phyloP scores from a whole-genome alignment of 1,140 invertebrate genomes.

The Macrotrachela quadricornifera region DNA sequence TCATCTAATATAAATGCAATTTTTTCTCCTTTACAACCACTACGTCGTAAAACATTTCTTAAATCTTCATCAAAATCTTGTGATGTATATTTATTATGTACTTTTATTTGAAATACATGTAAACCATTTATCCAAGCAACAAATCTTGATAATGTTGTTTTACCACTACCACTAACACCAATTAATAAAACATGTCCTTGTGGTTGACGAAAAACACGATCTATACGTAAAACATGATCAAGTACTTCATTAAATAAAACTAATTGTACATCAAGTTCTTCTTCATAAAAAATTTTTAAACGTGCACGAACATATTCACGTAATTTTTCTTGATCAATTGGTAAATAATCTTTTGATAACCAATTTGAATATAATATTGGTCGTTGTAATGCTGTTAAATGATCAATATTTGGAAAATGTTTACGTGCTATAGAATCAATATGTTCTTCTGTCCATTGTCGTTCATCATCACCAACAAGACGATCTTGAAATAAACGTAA shows the following conservation, averaged over 20 bases:
- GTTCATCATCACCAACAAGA: conserved; percentile 75
- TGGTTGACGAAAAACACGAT: conserved; percentile 93
- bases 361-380: conserved; percentile 96
- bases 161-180: conserved; percentile 87
- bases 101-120: conserved; percentile 88
- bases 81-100: conserved; percentile 92
- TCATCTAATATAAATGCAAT: conserved; percentile 98
- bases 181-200: conserved; percentile 36
- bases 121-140: conserved; percentile 99
- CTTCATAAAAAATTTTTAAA: conserved; percentile 97
- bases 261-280: conserved; percentile 89
- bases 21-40: conserved; percentile 93
- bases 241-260: conserved; percentile 96
- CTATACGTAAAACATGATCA: conserved; percentile 90
- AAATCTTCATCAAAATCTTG: conserved; percentile 98
- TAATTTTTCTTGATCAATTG: conserved; percentile 77
- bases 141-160: conserved; percentile 91
- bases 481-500: conserved; percentile 77
- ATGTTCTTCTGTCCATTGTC: conserved; percentile 92
- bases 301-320: conserved; percentile 87
- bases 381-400: conserved; percentile 55
- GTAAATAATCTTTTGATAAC: conserved; percentile 91
- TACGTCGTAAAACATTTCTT: conserved; percentile 64
- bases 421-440: conserved; percentile 77
- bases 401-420: conserved; percentile 78